Evolutionary conservation across 2,797 vertebrate species (phyloP).

Genomic region (Gephyroberyx darwinii): DNA sequence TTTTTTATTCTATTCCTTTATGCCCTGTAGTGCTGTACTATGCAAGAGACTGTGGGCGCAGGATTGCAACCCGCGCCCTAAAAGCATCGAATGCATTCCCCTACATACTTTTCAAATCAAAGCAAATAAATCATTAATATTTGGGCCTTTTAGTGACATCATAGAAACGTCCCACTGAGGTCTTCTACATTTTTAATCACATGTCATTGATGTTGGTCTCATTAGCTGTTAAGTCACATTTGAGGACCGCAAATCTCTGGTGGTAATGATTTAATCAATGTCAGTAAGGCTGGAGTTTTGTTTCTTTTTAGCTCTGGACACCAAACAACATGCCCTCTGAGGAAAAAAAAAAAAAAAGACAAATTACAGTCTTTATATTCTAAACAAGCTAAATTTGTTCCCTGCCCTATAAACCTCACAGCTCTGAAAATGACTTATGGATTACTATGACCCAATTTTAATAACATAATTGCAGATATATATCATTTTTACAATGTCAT

Average conservation of each 20-base stretch:
- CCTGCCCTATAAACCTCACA: conserved; percentile 41
- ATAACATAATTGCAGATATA: conserved; percentile 65
- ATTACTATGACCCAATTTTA: conserved; percentile 71
- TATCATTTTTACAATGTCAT: conserved; percentile 55
- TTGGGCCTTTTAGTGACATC: conserved; percentile 73
- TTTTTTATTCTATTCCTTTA: conserved; percentile 51
- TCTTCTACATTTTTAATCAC: conserved; percentile 69
- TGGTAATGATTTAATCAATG: conserved; percentile 67
- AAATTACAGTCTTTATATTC: conserved; percentile 64
- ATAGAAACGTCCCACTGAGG: conserved; percentile 46
- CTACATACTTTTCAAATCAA: conserved; percentile 78
- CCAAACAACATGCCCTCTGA: conserved; percentile 21
- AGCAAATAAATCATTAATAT: conserved; percentile 85
- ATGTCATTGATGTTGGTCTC: conserved; percentile 68
- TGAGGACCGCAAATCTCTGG: conserved; percentile 50
- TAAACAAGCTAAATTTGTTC: conserved; percentile 63
- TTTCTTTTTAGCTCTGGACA: conserved; percentile 42
- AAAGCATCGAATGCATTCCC: conserved; percentile 72
- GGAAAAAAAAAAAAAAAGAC: conserved; percentile 56
- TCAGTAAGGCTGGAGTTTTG: conserved; percentile 49
- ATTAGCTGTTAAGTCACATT: conserved; percentile 73
- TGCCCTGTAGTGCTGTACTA: conserved; percentile 56
- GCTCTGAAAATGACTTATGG: conserved; percentile 69
- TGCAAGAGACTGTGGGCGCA: conserved; percentile 44
- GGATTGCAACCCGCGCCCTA: conserved; percentile 56